Base-by-base conservation (phyloP, 2,888 invertebrate species). In the Tiphia femorata region DNA sequence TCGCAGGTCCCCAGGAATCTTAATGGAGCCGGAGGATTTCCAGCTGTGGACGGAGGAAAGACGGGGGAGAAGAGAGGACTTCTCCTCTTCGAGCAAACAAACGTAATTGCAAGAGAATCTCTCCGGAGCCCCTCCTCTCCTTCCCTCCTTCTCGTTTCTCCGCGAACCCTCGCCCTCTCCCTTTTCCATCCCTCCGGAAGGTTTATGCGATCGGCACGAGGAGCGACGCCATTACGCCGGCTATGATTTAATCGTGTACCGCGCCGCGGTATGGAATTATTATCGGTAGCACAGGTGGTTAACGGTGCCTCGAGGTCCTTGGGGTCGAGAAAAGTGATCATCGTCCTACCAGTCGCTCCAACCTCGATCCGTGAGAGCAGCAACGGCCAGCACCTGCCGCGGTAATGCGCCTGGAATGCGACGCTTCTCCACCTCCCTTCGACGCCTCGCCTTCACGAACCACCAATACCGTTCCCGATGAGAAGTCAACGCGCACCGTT, bases 241-340 rank as follows among this genome's bases (percentile, higher is more conserved):
- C 66, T 66, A 71, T 68, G 72, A 75, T 78, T 77, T 72, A 74
- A 76, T 77, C 74, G 72, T 62, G 68, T 48, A 53, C 52, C 64
- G 62, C 53, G 64, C 37, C 40, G 42, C 64, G 64, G 41, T 41
- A 48, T 69, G 66, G 72, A 78, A 75, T 73, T 72, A 70, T 73
- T 67, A 75, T 73, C 74, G 67, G 67, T 69, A 60, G 72, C 67
- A 62, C 70, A 74, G 71, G 58, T 72, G 72, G 60, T 58, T 68
- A 74, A 75, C 70, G 70, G 72, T 64, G 59, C 44, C 46, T 30
- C 37, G 43, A 42, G 48, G 42, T 47, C 49, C 47, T 38, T 43
- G 27, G 41, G 55, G 21, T 55, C 59, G 44, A 38, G 38, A 2
- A 17, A 40, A 20, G 5, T 12, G 27, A 55, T 47, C 53, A 61